Percentiles rank a stretch among this genome's conserved stretches.
Evolutionary conservation across 2,888 invertebrate species (phyloP).

Genomic region (Agrochola lychnidis): DNA sequence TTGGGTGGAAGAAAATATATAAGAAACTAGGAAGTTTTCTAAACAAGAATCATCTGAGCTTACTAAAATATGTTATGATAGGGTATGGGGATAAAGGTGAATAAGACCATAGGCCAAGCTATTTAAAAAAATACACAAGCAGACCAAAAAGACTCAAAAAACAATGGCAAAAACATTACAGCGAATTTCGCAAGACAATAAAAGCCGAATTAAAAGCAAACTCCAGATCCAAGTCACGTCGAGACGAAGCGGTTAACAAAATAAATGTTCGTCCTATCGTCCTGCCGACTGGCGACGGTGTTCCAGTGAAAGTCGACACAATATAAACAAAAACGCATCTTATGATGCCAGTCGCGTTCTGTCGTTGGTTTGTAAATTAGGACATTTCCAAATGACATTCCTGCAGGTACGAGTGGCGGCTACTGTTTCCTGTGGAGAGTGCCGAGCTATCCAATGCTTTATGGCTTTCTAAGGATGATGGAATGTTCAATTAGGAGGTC

Average conservation of each 20-base stretch:
- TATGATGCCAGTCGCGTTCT: slow-evolving; percentile 67
- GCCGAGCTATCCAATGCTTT: slow-evolving; percentile 23
- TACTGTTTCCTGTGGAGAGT: slow-evolving; percentile 68
- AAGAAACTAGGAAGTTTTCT: not conserved
- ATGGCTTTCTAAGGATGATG: slow-evolving; percentile 26
- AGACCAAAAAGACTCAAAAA: not conserved
- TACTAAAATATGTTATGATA: too few relatives aligned
- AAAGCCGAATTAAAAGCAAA: slow-evolving; percentile 11
- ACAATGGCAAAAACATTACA: not conserved
- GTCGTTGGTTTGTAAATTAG: slow-evolving; percentile 70
- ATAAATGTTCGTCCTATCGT: slow-evolving; percentile 67
- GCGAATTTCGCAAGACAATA: slow-evolving; percentile 14
- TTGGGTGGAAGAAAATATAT: not conserved
- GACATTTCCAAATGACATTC: slow-evolving; percentile 71
- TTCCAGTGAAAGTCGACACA: slow-evolving; percentile 73
- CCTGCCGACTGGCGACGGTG: slow-evolving; percentile 59
- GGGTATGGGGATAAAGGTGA: too few relatives aligned
- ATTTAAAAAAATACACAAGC: not conserved
- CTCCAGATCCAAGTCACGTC: slow-evolving; percentile 68
- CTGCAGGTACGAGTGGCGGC: slow-evolving; percentile 64
- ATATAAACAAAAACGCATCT: slow-evolving; percentile 72
- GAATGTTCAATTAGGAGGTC: slow-evolving; percentile 2
- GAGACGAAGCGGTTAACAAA: slow-evolving; percentile 56
- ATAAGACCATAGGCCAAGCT: too few relatives aligned
- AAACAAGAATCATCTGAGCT: not conserved